These are phyloP conservation scores for Eledona agricola DNA, from an alignment of 2,888 invertebrate genomes.

Conservation along the genomic window DNA sequence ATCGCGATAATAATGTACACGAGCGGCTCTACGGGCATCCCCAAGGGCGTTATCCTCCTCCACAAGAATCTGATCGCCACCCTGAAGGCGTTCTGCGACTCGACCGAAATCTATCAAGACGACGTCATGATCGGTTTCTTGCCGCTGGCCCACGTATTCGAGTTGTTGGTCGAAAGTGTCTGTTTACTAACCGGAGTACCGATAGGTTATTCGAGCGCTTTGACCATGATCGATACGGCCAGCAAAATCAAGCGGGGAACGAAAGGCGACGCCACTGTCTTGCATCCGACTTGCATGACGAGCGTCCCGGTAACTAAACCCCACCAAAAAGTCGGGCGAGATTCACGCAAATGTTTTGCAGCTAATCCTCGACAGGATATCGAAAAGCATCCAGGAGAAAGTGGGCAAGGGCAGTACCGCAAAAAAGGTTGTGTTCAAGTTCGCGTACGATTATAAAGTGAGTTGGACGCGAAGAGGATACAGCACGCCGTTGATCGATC, in stretches of 20 bases:
- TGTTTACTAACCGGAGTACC: conserved; percentile 86
- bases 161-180: conserved; percentile 89
- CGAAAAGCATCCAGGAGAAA: conserved; percentile 96
- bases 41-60: conserved; percentile 87
- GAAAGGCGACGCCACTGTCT: conserved; percentile 90
- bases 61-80: conserved; percentile 85
- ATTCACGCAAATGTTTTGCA: conserved; percentile 62
- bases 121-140: conserved; percentile 95
- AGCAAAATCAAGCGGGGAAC: conserved; percentile 96
- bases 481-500: conserved; percentile 79
- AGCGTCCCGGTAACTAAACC: conserved; percentile 84
- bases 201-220: conserved; percentile 95
- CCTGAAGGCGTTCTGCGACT: conserved; percentile 82
- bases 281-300: conserved; percentile 94
- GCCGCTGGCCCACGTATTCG: conserved; percentile 96
- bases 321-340: not conserved
- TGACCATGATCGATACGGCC: conserved; percentile 91
- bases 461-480: conserved; percentile 86
- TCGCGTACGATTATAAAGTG: conserved; percentile 93
- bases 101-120: conserved; percentile 72
- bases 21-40: conserved; percentile 95
- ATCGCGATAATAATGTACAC: conserved; percentile 99
- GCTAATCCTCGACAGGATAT: conserved; percentile 96
- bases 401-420: conserved; percentile 83
- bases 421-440: conserved; percentile 87